Evolutionary conservation across 2,797 vertebrate species (phyloP).

Genomic region (Ambastaia sidthimunki): DNA sequence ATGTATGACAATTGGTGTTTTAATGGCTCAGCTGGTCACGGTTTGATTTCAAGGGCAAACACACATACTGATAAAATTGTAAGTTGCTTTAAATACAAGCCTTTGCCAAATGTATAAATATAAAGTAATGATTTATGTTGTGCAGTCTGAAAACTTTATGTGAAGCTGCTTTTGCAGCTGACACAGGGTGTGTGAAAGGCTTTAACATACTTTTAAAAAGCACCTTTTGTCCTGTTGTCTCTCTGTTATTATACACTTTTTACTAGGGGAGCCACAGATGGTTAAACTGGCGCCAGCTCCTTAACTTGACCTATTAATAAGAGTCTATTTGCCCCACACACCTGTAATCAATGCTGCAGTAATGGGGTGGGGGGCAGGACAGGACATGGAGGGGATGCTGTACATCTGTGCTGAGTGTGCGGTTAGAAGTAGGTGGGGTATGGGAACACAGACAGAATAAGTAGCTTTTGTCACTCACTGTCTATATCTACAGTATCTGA

Average conservation of each 20-base stretch:
- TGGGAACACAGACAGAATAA: conserved; percentile 14
- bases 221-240: conserved; percentile 27
- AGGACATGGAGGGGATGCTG: neutral
- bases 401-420: neutral
- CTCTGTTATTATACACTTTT: conserved; percentile 64
- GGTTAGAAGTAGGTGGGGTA: neutral
- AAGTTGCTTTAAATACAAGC: no score
- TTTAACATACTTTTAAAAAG: neutral
- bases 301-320: conserved; percentile 41
- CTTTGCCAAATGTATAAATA: no score
- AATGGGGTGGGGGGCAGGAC: neutral
- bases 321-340: conserved; percentile 42
- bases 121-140: neutral
- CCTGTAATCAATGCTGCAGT: conserved; percentile 43
- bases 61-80: no score
- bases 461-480: neutral
- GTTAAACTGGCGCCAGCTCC: conserved; percentile 26
- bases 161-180: neutral
- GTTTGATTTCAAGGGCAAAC: no score
- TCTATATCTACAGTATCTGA: neutral
- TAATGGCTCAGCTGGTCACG: no score
- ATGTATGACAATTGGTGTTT: no score
- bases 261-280: conserved; percentile 39
- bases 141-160: no score
- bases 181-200: neutral